Evolutionary conservation across 2,113 vertebrate species (phyloP), one percentile per base, ranked within the genome.

Genomic region (Rynchops niger): DNA sequence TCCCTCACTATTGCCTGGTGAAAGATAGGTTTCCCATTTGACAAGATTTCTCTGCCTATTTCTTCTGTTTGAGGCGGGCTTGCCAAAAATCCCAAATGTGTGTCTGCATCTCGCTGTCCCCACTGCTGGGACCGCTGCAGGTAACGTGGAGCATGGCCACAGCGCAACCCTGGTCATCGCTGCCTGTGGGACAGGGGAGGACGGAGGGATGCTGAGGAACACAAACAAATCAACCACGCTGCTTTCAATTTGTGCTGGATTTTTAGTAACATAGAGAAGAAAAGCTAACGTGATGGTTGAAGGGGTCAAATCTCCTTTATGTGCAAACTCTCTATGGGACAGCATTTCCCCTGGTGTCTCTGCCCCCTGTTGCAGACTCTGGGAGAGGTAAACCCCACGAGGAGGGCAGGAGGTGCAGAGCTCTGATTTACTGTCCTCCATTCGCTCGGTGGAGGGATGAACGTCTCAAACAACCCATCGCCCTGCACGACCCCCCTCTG

Each of bases 111-210:
- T 32, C 0, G 0, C 43, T 63, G 21, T 47, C 47, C 38, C 27
- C 36, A 2, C 7, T 14, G 30, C 45, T 50, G 79, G 22, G 40
- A 26, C 19, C 0, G 0, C 53, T 16, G 15, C 47, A n/a, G 83
- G 45, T 65, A 13, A 15, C 0, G 1, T 4, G 10, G 70, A 58
- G 30, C 10, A 1, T 0, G 34, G 45, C 26, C 70, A 47, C 47
- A n/a, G 63, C 69, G 55, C 38, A 58, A 1, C 58, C 62, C 56
- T 58, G 70, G 15, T 5, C 56, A 53, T 22, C 3, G 0, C 45
- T 7, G 34, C 5, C 25, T 32, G 18, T 16, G 79, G 40, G 40
- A 34, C 3, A 2, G 10, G 3, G 53, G 40, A 87, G 32, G 49
- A 61, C 32, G 52, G 30, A 26, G 25, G 78, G 20, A 21, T 69